These are phyloP conservation scores for Aselliscus stoliczkanus DNA, from an alignment of 2,797 vertebrate species.

Conservation along the genomic window DNA sequence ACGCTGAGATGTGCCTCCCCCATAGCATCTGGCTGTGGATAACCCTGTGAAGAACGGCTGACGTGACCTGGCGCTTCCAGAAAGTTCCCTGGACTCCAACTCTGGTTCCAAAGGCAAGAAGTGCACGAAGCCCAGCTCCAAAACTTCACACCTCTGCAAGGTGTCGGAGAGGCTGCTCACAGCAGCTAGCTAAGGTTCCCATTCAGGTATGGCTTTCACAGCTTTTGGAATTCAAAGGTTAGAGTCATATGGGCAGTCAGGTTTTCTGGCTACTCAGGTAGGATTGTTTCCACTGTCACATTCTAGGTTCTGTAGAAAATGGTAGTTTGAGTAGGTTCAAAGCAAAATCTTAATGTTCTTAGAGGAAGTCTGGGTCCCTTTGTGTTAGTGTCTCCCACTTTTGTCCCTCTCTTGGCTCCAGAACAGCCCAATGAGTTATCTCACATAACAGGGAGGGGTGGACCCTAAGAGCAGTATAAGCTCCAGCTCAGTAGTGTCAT, in stretches of 20 bases:
- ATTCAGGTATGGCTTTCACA: not conserved
- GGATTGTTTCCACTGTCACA: not conserved
- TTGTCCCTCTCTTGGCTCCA: not conserved
- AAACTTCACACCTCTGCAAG: not conserved
- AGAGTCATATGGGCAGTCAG: not conserved
- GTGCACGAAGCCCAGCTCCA: not conserved
- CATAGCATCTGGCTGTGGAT: not conserved
- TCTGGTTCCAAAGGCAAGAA: not conserved
- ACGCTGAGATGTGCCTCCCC: not conserved
- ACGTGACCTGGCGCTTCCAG: not conserved
- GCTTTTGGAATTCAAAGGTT: not conserved
- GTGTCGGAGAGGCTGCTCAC: not conserved
- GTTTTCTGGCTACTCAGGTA: not conserved
- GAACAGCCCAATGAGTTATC: not conserved
- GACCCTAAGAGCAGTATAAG: not conserved
- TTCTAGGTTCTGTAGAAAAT: slow-evolving; percentile 18
- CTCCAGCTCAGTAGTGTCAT: not conserved
- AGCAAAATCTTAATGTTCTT: not conserved
- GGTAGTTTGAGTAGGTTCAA: not conserved
- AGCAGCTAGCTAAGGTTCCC: not conserved
- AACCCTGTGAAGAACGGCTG: not conserved
- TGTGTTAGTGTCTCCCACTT: not conserved
- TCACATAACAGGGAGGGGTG: not conserved
- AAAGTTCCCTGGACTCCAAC: not conserved
- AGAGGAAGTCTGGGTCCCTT: not conserved